Percentiles rank a stretch among this genome's conserved stretches.
These are phyloP conservation scores for Bellardia pandia DNA, from an alignment of 2,888 invertebrate genomes.

Conservation along the genomic window DNA sequence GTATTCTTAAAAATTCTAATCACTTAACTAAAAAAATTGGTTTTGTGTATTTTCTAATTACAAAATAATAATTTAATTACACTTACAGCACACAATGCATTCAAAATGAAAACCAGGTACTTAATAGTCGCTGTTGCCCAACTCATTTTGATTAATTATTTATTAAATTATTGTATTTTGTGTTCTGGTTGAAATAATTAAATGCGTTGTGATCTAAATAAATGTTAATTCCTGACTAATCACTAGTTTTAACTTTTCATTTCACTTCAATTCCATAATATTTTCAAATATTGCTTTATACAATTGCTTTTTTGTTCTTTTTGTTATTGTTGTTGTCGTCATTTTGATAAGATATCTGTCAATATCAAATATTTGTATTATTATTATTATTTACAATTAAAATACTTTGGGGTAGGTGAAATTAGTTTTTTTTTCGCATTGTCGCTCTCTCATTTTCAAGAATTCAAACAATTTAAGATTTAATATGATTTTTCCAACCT, in stretches of 20 bases:
- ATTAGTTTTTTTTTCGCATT: constrained; percentile 11
- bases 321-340: background rate
- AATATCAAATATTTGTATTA: background rate
- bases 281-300: constrained; percentile 16
- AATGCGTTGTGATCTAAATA: background rate
- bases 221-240: constrained; percentile 42
- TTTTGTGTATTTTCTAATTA: background rate
- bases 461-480: background rate
- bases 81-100: constrained; percentile 78
- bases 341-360: constrained; percentile 53
- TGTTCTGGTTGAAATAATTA: background rate
- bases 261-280: background rate
- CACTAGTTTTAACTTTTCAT: background rate
- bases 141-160: constrained; percentile 74
- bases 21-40: background rate
- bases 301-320: background rate
- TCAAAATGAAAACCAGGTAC: constrained; percentile 77
- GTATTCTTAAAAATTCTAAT: background rate
- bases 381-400: background rate
- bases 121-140: constrained; percentile 78
- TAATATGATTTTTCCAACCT: constrained; percentile 74
- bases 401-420: background rate
- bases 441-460: background rate
- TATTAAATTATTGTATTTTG: background rate
- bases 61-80: background rate